phyloP scores from a whole-genome alignment of 2,888 invertebrate genomes.

The Xestobium rufovillosum region DNA sequence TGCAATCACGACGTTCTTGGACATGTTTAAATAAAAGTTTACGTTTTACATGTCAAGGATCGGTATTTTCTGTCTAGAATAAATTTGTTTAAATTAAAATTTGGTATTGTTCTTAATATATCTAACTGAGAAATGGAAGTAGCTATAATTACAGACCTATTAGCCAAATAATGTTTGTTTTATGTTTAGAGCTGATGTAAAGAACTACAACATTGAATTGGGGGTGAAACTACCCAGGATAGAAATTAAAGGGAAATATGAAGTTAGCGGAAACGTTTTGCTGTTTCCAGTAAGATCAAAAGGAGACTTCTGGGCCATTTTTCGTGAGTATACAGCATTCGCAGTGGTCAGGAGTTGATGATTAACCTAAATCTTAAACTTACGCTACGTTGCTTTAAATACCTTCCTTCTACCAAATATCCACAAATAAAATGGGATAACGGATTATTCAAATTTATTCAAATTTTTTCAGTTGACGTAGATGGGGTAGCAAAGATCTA shows the following conservation, averaged over 20 bases:
- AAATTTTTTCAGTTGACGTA: conserved; percentile 54
- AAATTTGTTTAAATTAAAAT: too few species aligned
- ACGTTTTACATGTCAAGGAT: too few species aligned
- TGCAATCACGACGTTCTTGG: too few species aligned
- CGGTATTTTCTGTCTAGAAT: too few species aligned
- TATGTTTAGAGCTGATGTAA: conserved; percentile 49
- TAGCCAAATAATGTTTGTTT: conserved; percentile 4
- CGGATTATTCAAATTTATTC: conserved; percentile 6
- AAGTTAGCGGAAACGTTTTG: conserved; percentile 69
- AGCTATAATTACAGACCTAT: neutral
- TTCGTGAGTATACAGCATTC: conserved; percentile 52
- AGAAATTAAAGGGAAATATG: conserved; percentile 68
- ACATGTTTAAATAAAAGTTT: too few species aligned
- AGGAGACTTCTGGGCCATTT: conserved; percentile 75
- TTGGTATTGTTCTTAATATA: too few species aligned
- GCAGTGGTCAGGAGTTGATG: too few species aligned
- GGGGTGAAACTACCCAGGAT: conserved; percentile 59
- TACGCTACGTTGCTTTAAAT: too few species aligned
- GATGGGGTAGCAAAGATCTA: conserved; percentile 63
- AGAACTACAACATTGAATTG: conserved; percentile 55
- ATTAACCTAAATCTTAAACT: conserved; percentile 5
- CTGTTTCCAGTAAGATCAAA: conserved; percentile 70
- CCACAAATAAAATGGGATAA: neutral
- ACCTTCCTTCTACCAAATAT: conserved; percentile 6
- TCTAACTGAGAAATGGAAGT: too few species aligned